Evolutionary conservation across 2,797 vertebrate genomes (phyloP).

Genomic region (Premnoplex brunnescens): DNA sequence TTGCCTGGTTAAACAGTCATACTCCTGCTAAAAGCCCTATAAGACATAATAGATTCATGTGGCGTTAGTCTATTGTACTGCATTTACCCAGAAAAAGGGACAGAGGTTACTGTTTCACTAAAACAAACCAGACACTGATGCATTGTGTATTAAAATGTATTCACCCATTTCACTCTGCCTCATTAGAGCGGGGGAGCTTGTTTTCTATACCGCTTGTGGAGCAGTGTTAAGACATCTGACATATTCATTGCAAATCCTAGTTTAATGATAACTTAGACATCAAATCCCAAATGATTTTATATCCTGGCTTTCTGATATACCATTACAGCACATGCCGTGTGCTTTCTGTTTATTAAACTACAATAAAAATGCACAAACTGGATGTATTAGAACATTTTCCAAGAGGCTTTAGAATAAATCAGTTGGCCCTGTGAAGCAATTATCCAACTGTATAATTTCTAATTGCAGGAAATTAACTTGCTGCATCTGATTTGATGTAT

Average conservation of each 20-base stretch:
- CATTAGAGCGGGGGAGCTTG: slow-evolving; percentile 56
- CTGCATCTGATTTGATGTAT: slow-evolving; percentile 15
- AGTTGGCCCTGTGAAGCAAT: not conserved
- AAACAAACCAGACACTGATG: slow-evolving; percentile 80
- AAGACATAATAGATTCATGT: slow-evolving; percentile 84
- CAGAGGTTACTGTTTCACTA: slow-evolving; percentile 75
- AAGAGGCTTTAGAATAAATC: not conserved
- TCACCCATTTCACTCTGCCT: slow-evolving; percentile 65
- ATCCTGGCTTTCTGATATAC: slow-evolving; percentile 37
- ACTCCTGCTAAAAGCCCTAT: slow-evolving; percentile 74
- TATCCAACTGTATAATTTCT: not conserved
- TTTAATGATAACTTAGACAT: slow-evolving; percentile 53
- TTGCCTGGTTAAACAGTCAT: slow-evolving; percentile 84
- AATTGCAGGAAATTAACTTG: slow-evolving; percentile 36
- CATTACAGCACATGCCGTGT: slow-evolving; percentile 3
- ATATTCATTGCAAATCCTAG: slow-evolving; percentile 57
- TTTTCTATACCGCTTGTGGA: slow-evolving; percentile 53
- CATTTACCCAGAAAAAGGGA: slow-evolving; percentile 77
- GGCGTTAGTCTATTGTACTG: slow-evolving; percentile 78
- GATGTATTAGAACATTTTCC: slow-evolving; percentile 4
- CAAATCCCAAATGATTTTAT: slow-evolving; percentile 42
- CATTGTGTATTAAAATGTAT: slow-evolving; percentile 78
- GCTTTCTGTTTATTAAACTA: slow-evolving; percentile 51
- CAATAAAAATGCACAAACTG: slow-evolving; percentile 25
- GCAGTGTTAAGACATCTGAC: slow-evolving; percentile 62